Evolutionary conservation across 2,797 vertebrate species (phyloP).

Genomic region (Triplophysa bombifrons): DNA sequence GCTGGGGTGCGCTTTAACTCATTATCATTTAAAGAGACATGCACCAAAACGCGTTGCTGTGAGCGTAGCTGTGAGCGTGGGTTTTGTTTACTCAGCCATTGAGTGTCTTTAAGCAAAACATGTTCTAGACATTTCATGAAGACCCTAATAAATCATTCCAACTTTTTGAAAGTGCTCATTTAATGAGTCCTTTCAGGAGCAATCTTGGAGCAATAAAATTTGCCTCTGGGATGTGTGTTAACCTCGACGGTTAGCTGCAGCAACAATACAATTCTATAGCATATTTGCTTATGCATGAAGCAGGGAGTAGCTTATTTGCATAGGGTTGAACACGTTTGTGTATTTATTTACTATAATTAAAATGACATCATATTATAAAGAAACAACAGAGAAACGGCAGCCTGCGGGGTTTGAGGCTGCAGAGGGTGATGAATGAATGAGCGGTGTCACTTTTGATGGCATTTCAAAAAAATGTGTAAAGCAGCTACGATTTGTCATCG

Average conservation of each 20-base stretch:
- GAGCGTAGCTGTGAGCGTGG: no score
- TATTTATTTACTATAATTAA: conserved; percentile 4
- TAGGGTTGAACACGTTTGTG: background rate
- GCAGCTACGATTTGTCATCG: conserved; percentile 47
- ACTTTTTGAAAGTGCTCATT: no score
- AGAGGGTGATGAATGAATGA: conserved; percentile 35
- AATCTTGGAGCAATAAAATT: no score
- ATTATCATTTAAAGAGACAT: no score
- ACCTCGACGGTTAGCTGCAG: background rate
- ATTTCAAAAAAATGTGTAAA: conserved; percentile 19
- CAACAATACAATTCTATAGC: background rate
- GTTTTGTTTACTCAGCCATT: no score
- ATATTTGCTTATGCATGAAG: background rate
- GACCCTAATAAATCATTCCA: no score
- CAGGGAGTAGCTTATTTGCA: conserved; percentile 40
- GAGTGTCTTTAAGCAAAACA: no score
- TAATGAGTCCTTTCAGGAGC: no score
- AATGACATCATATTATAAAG: background rate
- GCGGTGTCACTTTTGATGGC: conserved; percentile 39
- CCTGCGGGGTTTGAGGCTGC: background rate
- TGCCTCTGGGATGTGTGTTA: background rate
- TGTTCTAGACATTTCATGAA: no score
- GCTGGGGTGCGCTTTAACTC: no score
- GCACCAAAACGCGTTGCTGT: no score
- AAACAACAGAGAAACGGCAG: conserved; percentile 24